Conservation (phyloP, 2,888 invertebrate genomes). For the Volucella bombylans region DNA sequence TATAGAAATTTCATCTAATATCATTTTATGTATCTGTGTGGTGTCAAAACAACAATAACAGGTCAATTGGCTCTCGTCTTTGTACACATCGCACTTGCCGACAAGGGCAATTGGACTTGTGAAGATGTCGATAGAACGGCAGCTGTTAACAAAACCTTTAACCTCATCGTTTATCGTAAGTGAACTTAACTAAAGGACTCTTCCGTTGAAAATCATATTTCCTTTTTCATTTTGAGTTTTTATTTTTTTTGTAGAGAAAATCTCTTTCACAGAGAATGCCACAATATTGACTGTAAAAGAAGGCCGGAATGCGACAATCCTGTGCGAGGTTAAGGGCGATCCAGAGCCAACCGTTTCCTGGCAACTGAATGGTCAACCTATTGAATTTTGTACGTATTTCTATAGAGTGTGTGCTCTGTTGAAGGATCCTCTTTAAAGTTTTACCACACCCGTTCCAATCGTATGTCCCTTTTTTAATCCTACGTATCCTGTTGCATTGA, state of each 20-base stretch:
- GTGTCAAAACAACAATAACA: conserved; percentile 54
- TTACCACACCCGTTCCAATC: not conserved
- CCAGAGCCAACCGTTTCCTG: conserved; percentile 83
- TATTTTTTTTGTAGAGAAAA: conserved; percentile 82
- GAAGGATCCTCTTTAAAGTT: conserved; percentile 21
- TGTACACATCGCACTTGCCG: conserved; percentile 82
- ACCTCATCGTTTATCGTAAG: conserved; percentile 83
- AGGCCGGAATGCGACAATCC: conserved; percentile 82
- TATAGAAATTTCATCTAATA: conserved; percentile 9
- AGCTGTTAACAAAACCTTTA: conserved; percentile 78
- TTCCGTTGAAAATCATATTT: not conserved
- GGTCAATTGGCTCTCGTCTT: conserved; percentile 83
- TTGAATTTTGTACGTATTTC: conserved; percentile 74
- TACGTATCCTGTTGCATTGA: conserved; percentile 43
- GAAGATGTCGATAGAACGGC: conserved; percentile 77
- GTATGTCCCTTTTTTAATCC: conserved; percentile 17
- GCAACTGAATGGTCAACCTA: conserved; percentile 82
- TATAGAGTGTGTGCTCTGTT: not conserved
- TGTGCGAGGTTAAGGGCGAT: conserved; percentile 83
- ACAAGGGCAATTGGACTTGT: conserved; percentile 84
- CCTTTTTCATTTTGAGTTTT: conserved; percentile 18
- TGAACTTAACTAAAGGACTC: conserved; percentile 51
- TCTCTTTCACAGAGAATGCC: conserved; percentile 84
- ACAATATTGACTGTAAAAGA: conserved; percentile 83
- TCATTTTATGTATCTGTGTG: not conserved